phyloP scores from a whole-genome alignment of 2,113 vertebrate species.

The Holacanthus passer region DNA sequence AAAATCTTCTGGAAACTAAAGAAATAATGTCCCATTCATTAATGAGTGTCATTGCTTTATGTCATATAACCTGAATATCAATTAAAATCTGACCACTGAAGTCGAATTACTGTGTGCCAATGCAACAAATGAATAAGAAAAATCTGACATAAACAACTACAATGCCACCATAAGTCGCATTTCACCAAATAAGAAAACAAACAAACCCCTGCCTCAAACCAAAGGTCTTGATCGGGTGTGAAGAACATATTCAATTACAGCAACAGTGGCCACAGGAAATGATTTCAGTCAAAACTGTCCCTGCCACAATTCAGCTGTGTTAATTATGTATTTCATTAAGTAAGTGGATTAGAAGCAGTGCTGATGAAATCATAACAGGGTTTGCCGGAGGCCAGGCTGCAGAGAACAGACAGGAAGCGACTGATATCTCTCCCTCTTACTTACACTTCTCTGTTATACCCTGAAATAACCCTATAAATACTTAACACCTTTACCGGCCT shows the following conservation, averaged over 20 bases:
- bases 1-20: neutral
- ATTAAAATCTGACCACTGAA: too few species aligned
- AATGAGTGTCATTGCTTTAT: neutral
- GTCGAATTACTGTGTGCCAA: neutral
- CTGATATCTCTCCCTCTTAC: slow-evolving; percentile 68
- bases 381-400: slow-evolving; percentile 72
- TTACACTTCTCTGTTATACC: slow-evolving; percentile 61
- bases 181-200: slow-evolving; percentile 44
- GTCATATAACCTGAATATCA: neutral
- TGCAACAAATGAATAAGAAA: slow-evolving; percentile 3
- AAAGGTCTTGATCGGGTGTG: slow-evolving; percentile 92
- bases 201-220: slow-evolving; percentile 87
- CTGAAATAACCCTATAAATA: slow-evolving; percentile 80
- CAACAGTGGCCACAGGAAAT: slow-evolving; percentile 95
- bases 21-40: neutral
- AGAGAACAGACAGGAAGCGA: slow-evolving; percentile 77
- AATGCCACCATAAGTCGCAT: neutral
- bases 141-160: slow-evolving; percentile 19
- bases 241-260: slow-evolving; percentile 96
- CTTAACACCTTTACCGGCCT: slow-evolving; percentile 69
- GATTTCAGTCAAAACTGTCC: slow-evolving; percentile 98
- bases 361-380: slow-evolving; percentile 92
- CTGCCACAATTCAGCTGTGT: slow-evolving; percentile 97
- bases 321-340: slow-evolving; percentile 99
- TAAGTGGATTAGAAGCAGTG: slow-evolving; percentile 95